These are phyloP conservation scores for Bombyx mandarina DNA, from an alignment of 1,140 invertebrate species.

Conservation along the genomic window DNA sequence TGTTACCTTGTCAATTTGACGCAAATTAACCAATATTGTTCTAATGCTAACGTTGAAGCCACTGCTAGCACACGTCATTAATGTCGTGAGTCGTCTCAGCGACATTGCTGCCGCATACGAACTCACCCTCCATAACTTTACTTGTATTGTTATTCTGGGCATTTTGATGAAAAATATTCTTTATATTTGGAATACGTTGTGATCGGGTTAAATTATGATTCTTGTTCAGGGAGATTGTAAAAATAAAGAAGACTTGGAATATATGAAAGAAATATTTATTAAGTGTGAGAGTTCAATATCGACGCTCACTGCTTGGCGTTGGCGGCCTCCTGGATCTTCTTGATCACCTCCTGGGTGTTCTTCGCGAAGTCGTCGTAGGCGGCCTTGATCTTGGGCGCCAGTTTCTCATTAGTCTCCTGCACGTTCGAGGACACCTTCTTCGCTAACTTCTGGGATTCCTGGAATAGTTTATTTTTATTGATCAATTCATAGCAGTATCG, in stretches of 20 bases:
- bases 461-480: constrained; percentile 1
- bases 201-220: background rate
- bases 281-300: background rate
- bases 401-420: constrained; percentile 48
- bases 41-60: no score
- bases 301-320: constrained; percentile 36
- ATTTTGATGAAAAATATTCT: constrained; percentile 3
- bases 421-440: constrained; percentile 44
- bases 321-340: constrained; percentile 57
- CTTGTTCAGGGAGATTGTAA: background rate
- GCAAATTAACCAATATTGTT: no score
- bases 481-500: no score
- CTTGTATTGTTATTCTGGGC: background rate
- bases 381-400: constrained; percentile 52
- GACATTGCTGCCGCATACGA: background rate
- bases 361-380: constrained; percentile 59
- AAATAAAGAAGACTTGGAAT: constrained; percentile 1
- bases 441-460: constrained; percentile 47
- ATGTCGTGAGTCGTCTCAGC: no score
- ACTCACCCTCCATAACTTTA: background rate
- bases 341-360: constrained; percentile 45
- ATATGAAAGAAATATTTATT: background rate
- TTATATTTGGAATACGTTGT: background rate
- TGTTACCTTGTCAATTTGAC: no score
- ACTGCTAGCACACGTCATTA: no score